These are phyloP conservation scores for Tragelaphus strepsiceros DNA, from an alignment of 2,113 vertebrate genomes.

Conservation along the genomic window DNA sequence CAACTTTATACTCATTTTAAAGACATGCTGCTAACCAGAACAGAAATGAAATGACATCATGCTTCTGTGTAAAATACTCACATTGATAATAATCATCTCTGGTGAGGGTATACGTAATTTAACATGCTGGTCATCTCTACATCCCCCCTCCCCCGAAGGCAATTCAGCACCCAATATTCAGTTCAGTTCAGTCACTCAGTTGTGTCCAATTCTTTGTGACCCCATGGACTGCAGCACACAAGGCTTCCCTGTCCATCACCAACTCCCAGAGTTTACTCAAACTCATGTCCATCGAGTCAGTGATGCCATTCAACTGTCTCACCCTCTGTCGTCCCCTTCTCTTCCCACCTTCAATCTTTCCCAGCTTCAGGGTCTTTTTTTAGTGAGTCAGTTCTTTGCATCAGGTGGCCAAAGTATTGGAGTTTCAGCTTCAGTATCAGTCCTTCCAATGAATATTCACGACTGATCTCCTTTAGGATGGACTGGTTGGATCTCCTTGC, in stretches of 20 bases:
- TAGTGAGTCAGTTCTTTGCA: background rate
- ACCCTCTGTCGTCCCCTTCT: background rate
- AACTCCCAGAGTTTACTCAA: background rate
- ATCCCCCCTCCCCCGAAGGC: background rate
- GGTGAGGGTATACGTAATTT: background rate
- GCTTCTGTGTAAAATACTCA: background rate
- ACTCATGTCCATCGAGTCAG: background rate
- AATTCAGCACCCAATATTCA: background rate
- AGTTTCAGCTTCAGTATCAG: background rate
- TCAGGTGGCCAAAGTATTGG: background rate
- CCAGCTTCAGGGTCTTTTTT: background rate
- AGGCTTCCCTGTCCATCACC: background rate
- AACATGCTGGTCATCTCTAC: background rate
- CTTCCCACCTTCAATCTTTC: background rate
- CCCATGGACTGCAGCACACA: background rate
- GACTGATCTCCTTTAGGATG: background rate
- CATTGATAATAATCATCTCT: background rate
- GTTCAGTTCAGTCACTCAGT: background rate
- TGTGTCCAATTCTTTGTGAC: fast-evolving
- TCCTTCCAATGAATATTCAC: background rate
- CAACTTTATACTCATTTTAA: background rate
- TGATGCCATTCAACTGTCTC: background rate
- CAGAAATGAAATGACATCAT: background rate
- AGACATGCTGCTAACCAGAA: background rate
- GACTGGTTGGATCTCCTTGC: background rate